Percentiles rank a stretch among this genome's conserved stretches.
Evolutionary conservation across 2,888 invertebrate genomes (phyloP).

Genomic region (Melieria crassipennis): DNA sequence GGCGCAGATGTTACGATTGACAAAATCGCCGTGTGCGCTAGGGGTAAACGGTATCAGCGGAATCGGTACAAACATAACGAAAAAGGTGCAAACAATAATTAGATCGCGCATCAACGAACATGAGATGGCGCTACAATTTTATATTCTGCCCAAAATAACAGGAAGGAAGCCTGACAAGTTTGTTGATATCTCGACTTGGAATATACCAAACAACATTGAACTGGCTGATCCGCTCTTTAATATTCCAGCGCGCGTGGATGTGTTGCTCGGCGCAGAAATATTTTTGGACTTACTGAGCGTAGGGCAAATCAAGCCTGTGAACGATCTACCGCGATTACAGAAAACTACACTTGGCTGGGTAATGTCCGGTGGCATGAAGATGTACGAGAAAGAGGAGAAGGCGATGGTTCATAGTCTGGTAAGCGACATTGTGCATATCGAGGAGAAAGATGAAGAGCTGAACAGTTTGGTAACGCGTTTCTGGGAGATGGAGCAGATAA

Average conservation of each 20-base stretch:
- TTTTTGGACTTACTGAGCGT: slow-evolving; percentile 24
- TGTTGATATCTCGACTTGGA: slow-evolving; percentile 9
- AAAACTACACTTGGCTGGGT: slow-evolving; percentile 26
- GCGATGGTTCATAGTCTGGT: background rate
- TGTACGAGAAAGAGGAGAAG: background rate
- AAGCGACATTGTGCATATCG: background rate
- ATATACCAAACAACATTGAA: slow-evolving; percentile 6
- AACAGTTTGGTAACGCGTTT: slow-evolving; percentile 11
- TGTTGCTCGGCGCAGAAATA: slow-evolving; percentile 20
- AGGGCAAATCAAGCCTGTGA: slow-evolving; percentile 8
- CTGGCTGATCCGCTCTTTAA: slow-evolving; percentile 2
- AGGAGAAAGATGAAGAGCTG: background rate
- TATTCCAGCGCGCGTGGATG: slow-evolving; percentile 19
- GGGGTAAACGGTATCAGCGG: slow-evolving; percentile 22
- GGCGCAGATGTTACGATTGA: slow-evolving; percentile 22
- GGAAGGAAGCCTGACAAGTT: background rate
- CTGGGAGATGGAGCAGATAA: slow-evolving; percentile 13
- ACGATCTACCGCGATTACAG: background rate
- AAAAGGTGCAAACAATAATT: slow-evolving; percentile 17
- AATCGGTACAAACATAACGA: slow-evolving; percentile 15
- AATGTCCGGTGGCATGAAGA: background rate
- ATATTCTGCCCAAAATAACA: slow-evolving; percentile 7
- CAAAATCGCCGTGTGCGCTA: slow-evolving; percentile 16
- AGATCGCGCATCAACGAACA: slow-evolving; percentile 25
- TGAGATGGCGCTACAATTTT: slow-evolving; percentile 14